Conservation (phyloP, 2,113 vertebrate genomes). For the Isichthys henryi region DNA sequence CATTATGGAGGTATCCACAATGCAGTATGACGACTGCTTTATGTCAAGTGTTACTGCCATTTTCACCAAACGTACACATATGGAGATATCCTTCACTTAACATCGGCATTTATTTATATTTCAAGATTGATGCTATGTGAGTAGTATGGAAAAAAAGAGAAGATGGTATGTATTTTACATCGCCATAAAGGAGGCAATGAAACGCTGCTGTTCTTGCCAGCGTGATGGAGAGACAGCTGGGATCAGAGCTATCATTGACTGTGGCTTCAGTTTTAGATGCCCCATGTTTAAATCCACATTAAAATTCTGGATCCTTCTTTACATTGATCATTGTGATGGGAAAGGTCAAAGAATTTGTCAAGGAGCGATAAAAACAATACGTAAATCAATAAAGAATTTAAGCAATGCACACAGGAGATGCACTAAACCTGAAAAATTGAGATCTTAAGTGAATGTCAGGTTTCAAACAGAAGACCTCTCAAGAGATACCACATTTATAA, state of each 20-base stretch:
- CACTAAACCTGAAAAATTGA: not conserved
- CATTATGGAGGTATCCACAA: not conserved
- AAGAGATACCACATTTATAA: not conserved
- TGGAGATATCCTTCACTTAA: not conserved
- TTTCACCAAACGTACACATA: not conserved
- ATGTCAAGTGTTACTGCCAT: not conserved
- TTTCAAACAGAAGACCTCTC: not conserved
- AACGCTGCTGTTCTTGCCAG: slow-evolving; percentile 19
- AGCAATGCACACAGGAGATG: not conserved
- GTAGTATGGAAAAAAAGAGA: slow-evolving; percentile 41
- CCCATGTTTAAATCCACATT: not conserved
- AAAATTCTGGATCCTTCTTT: not conserved
- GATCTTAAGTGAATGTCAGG: not conserved
- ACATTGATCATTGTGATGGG: not conserved
- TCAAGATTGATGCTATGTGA: slow-evolving; percentile 20
- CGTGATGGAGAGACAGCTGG: slow-evolving; percentile 39
- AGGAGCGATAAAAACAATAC: not conserved
- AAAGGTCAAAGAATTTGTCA: not conserved
- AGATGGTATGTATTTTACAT: slow-evolving; percentile 40
- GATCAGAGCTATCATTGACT: not conserved
- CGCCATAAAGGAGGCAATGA: slow-evolving; percentile 29
- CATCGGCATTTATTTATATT: slow-evolving; percentile 5
- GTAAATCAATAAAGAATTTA: not conserved
- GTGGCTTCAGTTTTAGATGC: slow-evolving; percentile 21
- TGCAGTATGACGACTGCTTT: not conserved